A percentile compares a stretch with the other conserved stretches of the same genome.
Conservation (phyloP, 2,113 vertebrate genomes). For the Prionailurus bengalensis region DNA sequence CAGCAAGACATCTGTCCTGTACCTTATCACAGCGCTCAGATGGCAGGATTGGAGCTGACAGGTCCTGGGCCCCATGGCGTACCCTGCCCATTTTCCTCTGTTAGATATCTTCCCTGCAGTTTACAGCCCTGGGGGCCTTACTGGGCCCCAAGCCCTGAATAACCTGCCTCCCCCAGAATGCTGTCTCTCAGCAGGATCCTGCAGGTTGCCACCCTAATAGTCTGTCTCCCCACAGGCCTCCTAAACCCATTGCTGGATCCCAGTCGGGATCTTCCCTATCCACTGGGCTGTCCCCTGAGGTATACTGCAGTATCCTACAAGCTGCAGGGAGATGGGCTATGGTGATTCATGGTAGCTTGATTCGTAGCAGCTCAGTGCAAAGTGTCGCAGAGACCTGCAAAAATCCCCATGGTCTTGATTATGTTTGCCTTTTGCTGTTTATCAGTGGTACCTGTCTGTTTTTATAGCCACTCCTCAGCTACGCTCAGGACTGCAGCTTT, state of each 20-base stretch:
- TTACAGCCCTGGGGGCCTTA: constrained; percentile 69
- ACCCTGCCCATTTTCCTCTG: constrained; percentile 66
- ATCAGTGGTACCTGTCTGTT: constrained; percentile 54
- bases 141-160: constrained; percentile 8
- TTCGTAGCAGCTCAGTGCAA: constrained; percentile 33
- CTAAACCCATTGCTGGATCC: background rate
- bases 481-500: background rate
- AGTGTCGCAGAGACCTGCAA: constrained; percentile 7
- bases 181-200: background rate
- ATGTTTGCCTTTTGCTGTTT: constrained; percentile 54
- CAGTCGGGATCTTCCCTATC: background rate
- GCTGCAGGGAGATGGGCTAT: background rate
- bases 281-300: background rate
- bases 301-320: background rate
- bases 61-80: accelerated
- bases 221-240: background rate
- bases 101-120: constrained; percentile 60
- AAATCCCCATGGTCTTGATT: background rate
- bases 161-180: background rate
- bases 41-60: no score
- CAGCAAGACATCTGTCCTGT: background rate
- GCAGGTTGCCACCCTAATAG: background rate
- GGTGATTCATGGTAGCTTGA: background rate
- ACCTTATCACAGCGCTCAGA: background rate
- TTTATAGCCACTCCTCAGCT: background rate